phyloP scores from a whole-genome alignment of 2,797 vertebrate species.

The Aplochiton taeniatus region DNA sequence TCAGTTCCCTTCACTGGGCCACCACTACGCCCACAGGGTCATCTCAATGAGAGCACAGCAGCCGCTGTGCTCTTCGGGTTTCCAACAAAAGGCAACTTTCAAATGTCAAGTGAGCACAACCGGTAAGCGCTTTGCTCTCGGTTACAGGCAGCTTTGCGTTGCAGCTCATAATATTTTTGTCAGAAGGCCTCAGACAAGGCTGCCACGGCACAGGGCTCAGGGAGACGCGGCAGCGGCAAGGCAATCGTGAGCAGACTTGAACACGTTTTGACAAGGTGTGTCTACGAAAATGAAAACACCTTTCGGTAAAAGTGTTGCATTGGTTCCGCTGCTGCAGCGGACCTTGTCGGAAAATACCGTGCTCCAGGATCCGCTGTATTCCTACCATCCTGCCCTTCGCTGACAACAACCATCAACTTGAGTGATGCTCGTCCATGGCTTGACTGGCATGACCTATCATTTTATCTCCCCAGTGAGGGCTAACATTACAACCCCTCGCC shows the following conservation, averaged over 20 bases:
- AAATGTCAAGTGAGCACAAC: conserved; percentile 48
- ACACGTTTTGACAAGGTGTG: conserved; percentile 55
- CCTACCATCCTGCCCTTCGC: too few relatives aligned
- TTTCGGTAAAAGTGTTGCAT: conserved; percentile 52
- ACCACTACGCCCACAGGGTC: conserved; percentile 33
- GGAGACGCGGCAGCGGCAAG: conserved; percentile 32
- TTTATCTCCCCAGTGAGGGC: too few relatives aligned
- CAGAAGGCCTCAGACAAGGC: too few relatives aligned
- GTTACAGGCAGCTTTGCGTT: too few relatives aligned
- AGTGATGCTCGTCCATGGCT: too few relatives aligned
- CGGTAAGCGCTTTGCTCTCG: conserved; percentile 16
- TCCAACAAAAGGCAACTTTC: conserved; percentile 40
- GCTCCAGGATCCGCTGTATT: too few relatives aligned
- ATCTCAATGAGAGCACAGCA: conserved; percentile 21
- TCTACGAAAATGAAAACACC: conserved; percentile 57
- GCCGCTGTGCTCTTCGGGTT: conserved; percentile 29
- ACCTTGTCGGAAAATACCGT: neutral
- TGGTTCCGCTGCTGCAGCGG: conserved; percentile 36
- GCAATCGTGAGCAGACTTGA: conserved; percentile 48
- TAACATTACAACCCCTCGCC: too few relatives aligned
- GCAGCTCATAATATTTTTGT: conserved; percentile 7
- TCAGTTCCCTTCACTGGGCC: conserved; percentile 34
- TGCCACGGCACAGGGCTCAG: conserved; percentile 35
- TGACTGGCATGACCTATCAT: too few relatives aligned
- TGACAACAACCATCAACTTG: too few relatives aligned